Percentiles rank a stretch among this genome's conserved stretches.
phyloP scores from a whole-genome alignment of 2,113 vertebrate species.

The Hyperopisus bebe region DNA sequence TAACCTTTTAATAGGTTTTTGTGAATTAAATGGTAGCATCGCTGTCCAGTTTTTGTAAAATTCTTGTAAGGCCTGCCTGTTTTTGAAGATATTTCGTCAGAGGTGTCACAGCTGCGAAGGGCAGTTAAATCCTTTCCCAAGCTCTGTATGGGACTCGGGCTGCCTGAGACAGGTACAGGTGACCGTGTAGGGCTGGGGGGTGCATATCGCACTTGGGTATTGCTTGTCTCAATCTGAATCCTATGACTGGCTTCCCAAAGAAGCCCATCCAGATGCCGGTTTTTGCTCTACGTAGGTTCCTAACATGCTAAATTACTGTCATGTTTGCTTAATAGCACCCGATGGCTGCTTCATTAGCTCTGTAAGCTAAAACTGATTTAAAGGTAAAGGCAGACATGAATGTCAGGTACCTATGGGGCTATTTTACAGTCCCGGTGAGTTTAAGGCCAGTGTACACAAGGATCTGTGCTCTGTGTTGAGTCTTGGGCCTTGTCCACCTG shows the following conservation, averaged over 20 bases:
- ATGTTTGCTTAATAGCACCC: not conserved
- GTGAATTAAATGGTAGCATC: not conserved
- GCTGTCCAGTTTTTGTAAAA: not conserved
- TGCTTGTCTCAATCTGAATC: not conserved
- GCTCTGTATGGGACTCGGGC: not conserved
- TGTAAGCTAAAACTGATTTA: not conserved
- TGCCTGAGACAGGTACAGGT: not conserved
- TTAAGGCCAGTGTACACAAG: not conserved
- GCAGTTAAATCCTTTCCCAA: not conserved
- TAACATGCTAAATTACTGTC: not conserved
- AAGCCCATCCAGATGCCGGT: no score
- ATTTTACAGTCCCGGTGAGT: not conserved
- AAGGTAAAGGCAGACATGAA: not conserved
- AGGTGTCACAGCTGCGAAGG: not conserved
- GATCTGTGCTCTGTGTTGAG: not conserved
- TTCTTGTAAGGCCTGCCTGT: not conserved
- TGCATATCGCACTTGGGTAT: not conserved
- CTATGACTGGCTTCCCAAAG: not conserved
- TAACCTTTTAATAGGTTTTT: constrained; percentile 55
- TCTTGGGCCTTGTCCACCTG: not conserved
- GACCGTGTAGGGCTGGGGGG: not conserved
- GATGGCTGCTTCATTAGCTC: not conserved
- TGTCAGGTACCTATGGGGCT: not conserved
- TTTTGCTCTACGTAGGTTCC: not conserved
- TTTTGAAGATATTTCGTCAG: not conserved